Conservation (phyloP, 2,113 vertebrate species). For the Hemiscyllium ocellatum region DNA sequence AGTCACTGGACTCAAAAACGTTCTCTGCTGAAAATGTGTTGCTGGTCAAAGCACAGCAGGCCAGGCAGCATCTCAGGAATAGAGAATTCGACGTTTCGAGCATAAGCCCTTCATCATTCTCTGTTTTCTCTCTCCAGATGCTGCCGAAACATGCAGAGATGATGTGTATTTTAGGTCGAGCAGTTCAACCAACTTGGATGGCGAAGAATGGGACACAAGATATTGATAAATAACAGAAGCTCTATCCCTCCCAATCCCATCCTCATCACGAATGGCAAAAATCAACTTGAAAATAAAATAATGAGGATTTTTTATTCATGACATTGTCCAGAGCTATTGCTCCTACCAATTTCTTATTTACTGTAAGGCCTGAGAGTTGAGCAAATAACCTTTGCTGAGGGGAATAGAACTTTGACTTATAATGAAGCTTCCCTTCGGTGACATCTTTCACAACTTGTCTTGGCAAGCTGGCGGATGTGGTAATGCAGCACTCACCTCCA, state of each 20-base stretch:
- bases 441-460: neutral
- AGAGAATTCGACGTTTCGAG: too few species aligned
- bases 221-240: neutral
- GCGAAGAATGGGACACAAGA: neutral
- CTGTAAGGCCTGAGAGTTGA: neutral
- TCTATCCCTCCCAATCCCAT: neutral
- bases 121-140: too few species aligned
- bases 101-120: too few species aligned
- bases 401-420: neutral
- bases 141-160: too few species aligned
- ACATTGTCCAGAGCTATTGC: neutral
- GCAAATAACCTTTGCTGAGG: too few species aligned
- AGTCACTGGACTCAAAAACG: too few species aligned
- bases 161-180: too few species aligned
- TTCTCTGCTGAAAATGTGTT: too few species aligned
- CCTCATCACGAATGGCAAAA: neutral
- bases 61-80: too few species aligned
- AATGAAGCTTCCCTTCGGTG: neutral
- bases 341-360: neutral
- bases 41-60: too few species aligned
- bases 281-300: neutral
- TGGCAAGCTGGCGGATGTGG: neutral
- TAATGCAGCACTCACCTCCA: too few species aligned
- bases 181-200: neutral
- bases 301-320: neutral